Conservation (phyloP, 2,113 vertebrate genomes). For the Zootoca vivipara region DNA sequence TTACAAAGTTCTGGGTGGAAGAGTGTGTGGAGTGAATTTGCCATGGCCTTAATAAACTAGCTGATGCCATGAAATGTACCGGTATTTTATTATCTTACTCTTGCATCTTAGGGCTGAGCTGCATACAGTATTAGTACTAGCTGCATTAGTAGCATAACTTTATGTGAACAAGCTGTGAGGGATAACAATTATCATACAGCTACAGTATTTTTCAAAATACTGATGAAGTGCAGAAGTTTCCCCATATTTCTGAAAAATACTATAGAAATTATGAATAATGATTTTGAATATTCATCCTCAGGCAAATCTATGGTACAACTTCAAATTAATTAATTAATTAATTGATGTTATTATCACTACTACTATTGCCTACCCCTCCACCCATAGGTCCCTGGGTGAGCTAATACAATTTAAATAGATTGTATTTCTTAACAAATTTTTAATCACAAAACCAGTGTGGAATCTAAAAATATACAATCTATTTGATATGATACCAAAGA, state of each 20-base stretch:
- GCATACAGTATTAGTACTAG: not conserved
- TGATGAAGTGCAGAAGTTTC: conserved; percentile 54
- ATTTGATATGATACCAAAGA: too few relatives aligned
- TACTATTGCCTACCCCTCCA: too few relatives aligned
- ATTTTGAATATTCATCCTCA: not conserved
- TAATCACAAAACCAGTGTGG: too few relatives aligned
- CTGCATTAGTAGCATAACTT: not conserved
- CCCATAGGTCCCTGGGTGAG: too few relatives aligned
- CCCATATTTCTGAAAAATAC: not conserved
- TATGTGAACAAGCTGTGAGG: conserved; percentile 35
- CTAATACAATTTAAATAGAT: too few relatives aligned
- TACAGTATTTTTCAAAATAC: conserved; percentile 64
- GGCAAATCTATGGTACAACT: not conserved
- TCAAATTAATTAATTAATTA: too few relatives aligned
- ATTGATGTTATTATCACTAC: too few relatives aligned
- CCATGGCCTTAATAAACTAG: conserved; percentile 63
- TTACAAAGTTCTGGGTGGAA: conserved; percentile 43
- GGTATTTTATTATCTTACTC: conserved; percentile 64
- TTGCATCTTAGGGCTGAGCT: not conserved
- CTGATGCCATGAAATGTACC: conserved; percentile 54
- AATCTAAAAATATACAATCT: too few relatives aligned
- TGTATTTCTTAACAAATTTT: too few relatives aligned
- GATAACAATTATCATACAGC: conserved; percentile 68
- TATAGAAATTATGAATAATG: not conserved
- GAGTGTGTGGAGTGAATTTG: conserved; percentile 20